Base-by-base conservation (phyloP, 2,113 vertebrate species). In the Engraulis encrasicolus region DNA sequence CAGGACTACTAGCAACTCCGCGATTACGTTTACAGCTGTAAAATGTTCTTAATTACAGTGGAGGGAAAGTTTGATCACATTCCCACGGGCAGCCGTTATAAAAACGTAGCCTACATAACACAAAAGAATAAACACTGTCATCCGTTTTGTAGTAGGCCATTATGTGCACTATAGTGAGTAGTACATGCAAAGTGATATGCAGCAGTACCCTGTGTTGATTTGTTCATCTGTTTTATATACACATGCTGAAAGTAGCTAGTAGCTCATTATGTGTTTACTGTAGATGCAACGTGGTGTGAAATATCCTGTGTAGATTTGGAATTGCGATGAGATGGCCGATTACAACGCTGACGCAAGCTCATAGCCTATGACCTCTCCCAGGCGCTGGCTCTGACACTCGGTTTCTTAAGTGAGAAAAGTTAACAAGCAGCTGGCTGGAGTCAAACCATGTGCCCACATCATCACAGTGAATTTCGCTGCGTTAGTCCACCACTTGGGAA, bases 341-440 rank as follows among this genome's bases (percentile, higher is more conserved):
- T 74, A 15, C 27, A 14, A 15, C 17, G 14, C 31, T 3, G 66
- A 74, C 14, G 4, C 3, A 74, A 31, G 23, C 66, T 17, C n/a
- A n/a, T n/a, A 74, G 27, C n/a, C n/a, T n/a, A n/a, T 74, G 31
- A 74, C 66, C 66, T 34, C 34, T 74, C 31, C 54, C 66, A 74
- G 11, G 31, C 66, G 34, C 31, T 27, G 15, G 66, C 66, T 34
- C 27, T 74, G 66, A 74, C 66, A 74, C 34, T 74, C 66, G 34
- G 31, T 31, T 74, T 34, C 18, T 36, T 74, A 34, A 31, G 66
- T 74, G 66, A 31, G 66, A 34, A 34, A 74, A 74, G 31, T 27
- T 74, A 74, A 74, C 34, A 74, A 31, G 66, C 27, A 34, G 27
- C 15, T 74, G 12, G 27, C 15, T 74, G 12, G 40, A 17, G 27